Conservation (phyloP, 2,888 invertebrate species). For the Brachyopa scutellaris region DNA sequence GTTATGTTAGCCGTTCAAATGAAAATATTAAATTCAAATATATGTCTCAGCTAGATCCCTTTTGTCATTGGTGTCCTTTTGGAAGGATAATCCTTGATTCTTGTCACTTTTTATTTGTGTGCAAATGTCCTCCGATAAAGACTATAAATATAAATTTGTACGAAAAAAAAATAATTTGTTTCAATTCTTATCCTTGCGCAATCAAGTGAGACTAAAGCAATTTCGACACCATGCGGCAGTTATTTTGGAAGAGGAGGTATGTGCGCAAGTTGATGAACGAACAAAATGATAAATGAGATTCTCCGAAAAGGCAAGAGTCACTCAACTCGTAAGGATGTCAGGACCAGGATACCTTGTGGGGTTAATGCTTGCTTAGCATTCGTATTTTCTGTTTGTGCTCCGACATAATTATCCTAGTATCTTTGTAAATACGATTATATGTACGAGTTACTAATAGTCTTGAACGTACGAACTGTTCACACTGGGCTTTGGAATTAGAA, state of each 20-base stretch:
- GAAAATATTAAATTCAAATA: slow-evolving; percentile 2
- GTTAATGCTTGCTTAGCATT: too few species aligned
- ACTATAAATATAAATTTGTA: slow-evolving; percentile 8
- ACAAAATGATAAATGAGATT: not conserved
- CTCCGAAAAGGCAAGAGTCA: not conserved
- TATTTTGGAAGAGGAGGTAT: not conserved
- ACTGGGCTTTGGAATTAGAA: too few species aligned
- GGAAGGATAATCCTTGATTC: slow-evolving; percentile 6
- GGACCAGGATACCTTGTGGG: not conserved
- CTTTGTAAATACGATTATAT: too few species aligned
- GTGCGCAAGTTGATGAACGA: not conserved
- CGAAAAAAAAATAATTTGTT: slow-evolving; percentile 11
- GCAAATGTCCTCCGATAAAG: not conserved
- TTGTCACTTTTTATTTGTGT: slow-evolving; percentile 14
- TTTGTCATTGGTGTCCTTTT: not conserved
- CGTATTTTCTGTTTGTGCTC: too few species aligned
- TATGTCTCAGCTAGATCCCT: not conserved
- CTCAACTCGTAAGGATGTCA: not conserved
- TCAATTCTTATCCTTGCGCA: not conserved
- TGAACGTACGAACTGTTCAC: too few species aligned
- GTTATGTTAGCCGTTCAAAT: not conserved
- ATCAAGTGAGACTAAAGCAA: not conserved
- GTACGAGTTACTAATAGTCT: too few species aligned
- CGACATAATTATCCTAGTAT: too few species aligned
- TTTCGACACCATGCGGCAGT: not conserved